Conservation (phyloP, 2,113 vertebrate species). For the Plecotus auritus region DNA sequence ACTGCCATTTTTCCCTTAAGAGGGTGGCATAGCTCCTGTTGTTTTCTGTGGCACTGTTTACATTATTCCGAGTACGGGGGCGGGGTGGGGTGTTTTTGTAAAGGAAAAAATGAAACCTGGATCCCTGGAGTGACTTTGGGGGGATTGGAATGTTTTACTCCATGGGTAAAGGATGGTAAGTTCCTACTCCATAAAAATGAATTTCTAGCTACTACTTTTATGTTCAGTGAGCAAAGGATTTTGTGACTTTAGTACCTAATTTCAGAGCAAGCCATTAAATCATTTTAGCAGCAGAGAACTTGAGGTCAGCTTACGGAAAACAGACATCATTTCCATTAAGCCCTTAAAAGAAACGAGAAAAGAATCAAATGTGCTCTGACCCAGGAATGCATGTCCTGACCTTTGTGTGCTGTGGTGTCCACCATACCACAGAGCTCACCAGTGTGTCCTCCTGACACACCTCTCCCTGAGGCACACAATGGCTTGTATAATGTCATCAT, state of each 20-base stretch:
- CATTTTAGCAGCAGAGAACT: neutral
- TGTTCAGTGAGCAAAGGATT: neutral
- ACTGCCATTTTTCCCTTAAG: neutral
- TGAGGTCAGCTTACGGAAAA: slow-evolving; percentile 2
- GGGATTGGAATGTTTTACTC: neutral
- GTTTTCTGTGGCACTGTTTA: neutral
- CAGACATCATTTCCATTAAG: neutral
- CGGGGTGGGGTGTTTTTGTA: neutral
- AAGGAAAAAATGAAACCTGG: neutral
- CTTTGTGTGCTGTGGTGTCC: neutral
- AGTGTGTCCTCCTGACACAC: neutral
- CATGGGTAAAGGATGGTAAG: neutral
- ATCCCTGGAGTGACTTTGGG: neutral
- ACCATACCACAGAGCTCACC: neutral
- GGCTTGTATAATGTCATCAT: neutral
- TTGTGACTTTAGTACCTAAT: neutral
- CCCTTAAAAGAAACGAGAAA: neutral
- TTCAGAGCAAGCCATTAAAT: slow-evolving; percentile 33
- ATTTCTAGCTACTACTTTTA: neutral
- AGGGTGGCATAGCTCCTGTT: neutral
- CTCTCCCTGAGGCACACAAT: neutral
- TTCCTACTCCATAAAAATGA: neutral
- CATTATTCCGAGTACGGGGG: neutral
- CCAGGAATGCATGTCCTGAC: neutral
- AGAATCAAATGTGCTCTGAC: neutral